Conservation (phyloP, 2,113 vertebrate species). For the Bos javanicus region DNA sequence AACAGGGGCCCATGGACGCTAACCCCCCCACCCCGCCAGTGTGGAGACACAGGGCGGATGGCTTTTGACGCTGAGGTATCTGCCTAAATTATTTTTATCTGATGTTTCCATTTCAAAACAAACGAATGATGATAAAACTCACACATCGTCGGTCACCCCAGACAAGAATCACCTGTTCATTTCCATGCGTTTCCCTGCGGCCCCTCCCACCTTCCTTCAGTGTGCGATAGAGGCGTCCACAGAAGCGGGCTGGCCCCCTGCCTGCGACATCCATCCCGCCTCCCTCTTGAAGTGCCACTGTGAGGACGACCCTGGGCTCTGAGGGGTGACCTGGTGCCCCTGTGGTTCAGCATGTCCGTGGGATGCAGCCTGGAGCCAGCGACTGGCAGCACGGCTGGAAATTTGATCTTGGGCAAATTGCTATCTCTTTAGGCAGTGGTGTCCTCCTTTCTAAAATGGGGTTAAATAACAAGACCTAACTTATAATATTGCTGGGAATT, state of each 20-base stretch:
- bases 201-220: not conserved
- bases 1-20: rapidly evolving
- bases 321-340: not conserved
- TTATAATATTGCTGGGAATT: not conserved
- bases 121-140: not conserved
- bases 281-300: not conserved
- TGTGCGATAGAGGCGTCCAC: not conserved
- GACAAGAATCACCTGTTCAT: not conserved
- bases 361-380: not conserved
- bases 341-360: rapidly evolving
- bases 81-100: not conserved
- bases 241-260: not conserved
- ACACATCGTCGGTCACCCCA: not conserved
- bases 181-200: not conserved
- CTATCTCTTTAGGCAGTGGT: not conserved
- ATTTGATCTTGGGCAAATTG: not conserved
- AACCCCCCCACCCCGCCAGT: rapidly evolving
- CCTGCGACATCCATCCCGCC: not conserved
- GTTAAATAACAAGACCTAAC: not conserved
- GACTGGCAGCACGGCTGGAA: not conserved
- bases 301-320: not conserved
- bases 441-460: not conserved
- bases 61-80: not conserved
- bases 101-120: not conserved
- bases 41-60: rapidly evolving